Conservation (phyloP, 2,797 vertebrate genomes). For the Rhinogobio ventralis region DNA sequence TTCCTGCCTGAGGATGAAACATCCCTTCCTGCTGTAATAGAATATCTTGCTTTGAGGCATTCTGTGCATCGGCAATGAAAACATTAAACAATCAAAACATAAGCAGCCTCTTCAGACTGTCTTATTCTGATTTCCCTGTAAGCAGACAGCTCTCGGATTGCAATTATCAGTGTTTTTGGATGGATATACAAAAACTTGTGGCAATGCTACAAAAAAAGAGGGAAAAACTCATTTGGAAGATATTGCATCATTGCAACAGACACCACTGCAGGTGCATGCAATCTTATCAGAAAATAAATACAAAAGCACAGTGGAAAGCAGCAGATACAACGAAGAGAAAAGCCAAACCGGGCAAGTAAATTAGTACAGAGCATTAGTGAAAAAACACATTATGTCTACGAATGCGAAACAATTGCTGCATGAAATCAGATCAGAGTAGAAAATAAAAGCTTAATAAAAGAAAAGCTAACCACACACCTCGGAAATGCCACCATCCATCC, state of each 20-base stretch:
- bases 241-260: slow-evolving; percentile 6
- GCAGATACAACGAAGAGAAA: slow-evolving; percentile 8
- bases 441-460: neutral
- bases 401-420: slow-evolving; percentile 9
- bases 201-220: neutral
- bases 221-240: slow-evolving; percentile 2
- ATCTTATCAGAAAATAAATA: slow-evolving; percentile 7
- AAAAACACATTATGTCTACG: slow-evolving; percentile 4
- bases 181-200: neutral
- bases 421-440: slow-evolving; percentile 15
- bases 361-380: neutral
- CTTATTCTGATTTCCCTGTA: slow-evolving; percentile 14
- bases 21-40: slow-evolving; percentile 59
- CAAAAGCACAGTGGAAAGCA: slow-evolving; percentile 8
- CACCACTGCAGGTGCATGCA: slow-evolving; percentile 26
- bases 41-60: slow-evolving; percentile 50
- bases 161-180: slow-evolving; percentile 4
- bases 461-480: no score
- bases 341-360: neutral
- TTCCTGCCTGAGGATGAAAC: slow-evolving; percentile 50
- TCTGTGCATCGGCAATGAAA: slow-evolving; percentile 34
- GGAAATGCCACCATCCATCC: neutral
- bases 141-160: neutral
- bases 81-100: slow-evolving; percentile 36
- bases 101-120: slow-evolving; percentile 27